These are phyloP conservation scores for Clarias platycephalus DNA, from an alignment of 2,797 vertebrate species.

Conservation along the genomic window DNA sequence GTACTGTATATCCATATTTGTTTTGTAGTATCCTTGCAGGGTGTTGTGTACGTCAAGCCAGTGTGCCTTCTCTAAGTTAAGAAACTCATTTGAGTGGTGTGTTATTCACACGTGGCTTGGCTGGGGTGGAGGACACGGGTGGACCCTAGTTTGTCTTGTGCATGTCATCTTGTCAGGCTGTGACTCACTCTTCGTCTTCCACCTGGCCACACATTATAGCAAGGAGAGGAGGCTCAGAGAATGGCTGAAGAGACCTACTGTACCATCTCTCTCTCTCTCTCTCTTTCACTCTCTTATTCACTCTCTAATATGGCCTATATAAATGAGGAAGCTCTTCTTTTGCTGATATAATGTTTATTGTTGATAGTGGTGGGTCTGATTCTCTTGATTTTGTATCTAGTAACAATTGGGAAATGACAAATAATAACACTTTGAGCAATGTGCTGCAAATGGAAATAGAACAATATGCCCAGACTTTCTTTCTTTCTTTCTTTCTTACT, in stretches of 20 bases:
- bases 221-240: slow-evolving; percentile 46
- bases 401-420: neutral
- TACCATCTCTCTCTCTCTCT: slow-evolving; percentile 13
- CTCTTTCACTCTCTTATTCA: slow-evolving; percentile 6
- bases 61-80: slow-evolving; percentile 32
- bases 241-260: slow-evolving; percentile 37
- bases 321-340: neutral
- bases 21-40: neutral
- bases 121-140: slow-evolving; percentile 53
- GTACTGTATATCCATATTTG: neutral
- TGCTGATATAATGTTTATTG: slow-evolving; percentile 4
- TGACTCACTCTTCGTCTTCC: slow-evolving; percentile 55
- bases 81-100: slow-evolving; percentile 45
- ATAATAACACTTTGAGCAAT: slow-evolving; percentile 7
- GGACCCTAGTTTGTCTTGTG: slow-evolving; percentile 59
- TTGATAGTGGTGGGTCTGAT: neutral
- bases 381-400: neutral
- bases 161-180: slow-evolving; percentile 55
- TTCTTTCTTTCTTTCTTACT: neutral
- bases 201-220: slow-evolving; percentile 55
- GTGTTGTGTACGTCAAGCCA: neutral
- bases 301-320: slow-evolving; percentile 30
- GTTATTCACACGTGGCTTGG: slow-evolving; percentile 57
- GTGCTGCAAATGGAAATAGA: neutral
- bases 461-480: neutral